A percentile compares a stretch with the other conserved stretches of the same genome.
Evolutionary conservation across 2,888 invertebrate species (phyloP).

Genomic region (Orthosia gracilis): DNA sequence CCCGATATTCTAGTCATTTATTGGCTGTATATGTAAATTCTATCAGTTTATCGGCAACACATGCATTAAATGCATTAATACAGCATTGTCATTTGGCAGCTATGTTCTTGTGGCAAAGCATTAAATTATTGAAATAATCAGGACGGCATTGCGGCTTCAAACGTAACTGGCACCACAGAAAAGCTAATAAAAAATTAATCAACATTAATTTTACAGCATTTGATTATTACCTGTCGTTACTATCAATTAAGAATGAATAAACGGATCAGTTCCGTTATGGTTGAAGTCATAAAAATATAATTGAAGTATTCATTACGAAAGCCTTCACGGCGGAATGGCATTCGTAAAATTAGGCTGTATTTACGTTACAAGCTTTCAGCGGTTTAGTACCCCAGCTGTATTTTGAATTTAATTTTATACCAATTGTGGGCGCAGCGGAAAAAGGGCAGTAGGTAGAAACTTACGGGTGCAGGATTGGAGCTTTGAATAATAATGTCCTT

Average conservation of each 20-base stretch:
- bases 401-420: too few species aligned
- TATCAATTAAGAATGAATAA: constrained; percentile 67
- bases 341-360: constrained; percentile 26
- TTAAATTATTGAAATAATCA: constrained; percentile 48
- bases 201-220: constrained; percentile 61
- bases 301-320: constrained; percentile 69
- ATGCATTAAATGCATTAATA: constrained; percentile 19
- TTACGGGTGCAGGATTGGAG: too few species aligned
- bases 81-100: constrained; percentile 26
- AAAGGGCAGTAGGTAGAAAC: too few species aligned
- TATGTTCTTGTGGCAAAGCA: not conserved
- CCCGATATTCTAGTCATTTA: not conserved
- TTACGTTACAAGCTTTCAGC: not conserved
- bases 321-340: constrained; percentile 46
- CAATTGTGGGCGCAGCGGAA: too few species aligned
- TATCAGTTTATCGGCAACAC: constrained; percentile 16
- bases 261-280: constrained; percentile 66
- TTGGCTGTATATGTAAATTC: not conserved
- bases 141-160: constrained; percentile 33
- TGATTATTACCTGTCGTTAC: constrained; percentile 63
- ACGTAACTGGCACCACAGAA: constrained; percentile 33
- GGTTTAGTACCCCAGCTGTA: not conserved
- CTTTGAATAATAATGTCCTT: too few species aligned
- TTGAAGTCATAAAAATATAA: constrained; percentile 69
- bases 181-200: constrained; percentile 56